Evolutionary conservation across 2,888 invertebrate genomes (phyloP), one percentile per base, ranked within the genome.

Genomic region (Ophion obscuratus): DNA sequence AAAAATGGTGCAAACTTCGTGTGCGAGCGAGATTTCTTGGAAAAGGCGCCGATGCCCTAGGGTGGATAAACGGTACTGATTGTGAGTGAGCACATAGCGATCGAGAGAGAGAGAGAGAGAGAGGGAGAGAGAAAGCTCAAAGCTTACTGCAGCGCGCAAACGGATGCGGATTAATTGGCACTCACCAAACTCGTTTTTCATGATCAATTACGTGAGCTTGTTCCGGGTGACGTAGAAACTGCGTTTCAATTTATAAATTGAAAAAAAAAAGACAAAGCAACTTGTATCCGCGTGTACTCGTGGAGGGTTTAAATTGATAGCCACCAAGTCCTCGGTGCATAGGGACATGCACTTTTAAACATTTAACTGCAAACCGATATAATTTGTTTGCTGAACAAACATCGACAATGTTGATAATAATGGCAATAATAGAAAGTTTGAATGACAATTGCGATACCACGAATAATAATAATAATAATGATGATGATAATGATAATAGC

Each of bases 151-250:
- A 59, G 64, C 80, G 71, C 24, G 76, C 24, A 59, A 77, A 77
- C 73, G 73, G 73, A 73, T 77, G 70, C 57, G 84, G 67, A 81
- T 84, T 73, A 84, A 84, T 76, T 84, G 81, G 66, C 84, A 73
- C 76, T 84, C 57, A 64, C 31, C 77, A 67, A 67, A 81, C 64
- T 53, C 53, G 68, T 76, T 84, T 84, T 80, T 66, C 76, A 77
- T 66, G 64, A 84, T 84, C 76, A 81, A 84, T 84, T 81, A 76
- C 73, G 61, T 64, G 61, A 24, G 81, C 76, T 81, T 84, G 67
- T 77, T 78, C 59, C 77, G 59, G 73, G 14, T 20, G 62, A 24
- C 2, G 20, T 44, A 5, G 40, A 57, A 77, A 77, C 47, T 75
- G 47, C 74, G 64, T 57, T 66, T 66, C 17, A 59, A 80, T 68